Evolutionary conservation across 2,888 invertebrate species (phyloP).

Genomic region (Augochlorella aurata): DNA sequence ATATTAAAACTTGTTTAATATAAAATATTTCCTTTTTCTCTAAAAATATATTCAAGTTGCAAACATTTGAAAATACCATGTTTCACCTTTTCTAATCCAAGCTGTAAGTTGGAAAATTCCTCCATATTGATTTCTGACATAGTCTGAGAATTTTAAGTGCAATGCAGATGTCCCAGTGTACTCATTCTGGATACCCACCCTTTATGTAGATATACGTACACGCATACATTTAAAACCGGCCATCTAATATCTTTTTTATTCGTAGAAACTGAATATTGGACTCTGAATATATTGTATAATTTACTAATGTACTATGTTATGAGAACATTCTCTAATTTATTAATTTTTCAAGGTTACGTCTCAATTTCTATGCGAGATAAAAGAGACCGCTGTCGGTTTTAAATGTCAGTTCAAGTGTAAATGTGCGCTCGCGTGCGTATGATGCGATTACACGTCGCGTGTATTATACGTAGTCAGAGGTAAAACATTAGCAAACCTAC

Average conservation of each 20-base stretch:
- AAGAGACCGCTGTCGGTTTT: not conserved
- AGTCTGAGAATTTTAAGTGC: not conserved
- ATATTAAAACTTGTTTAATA: not conserved
- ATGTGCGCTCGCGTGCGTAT: constrained; percentile 2
- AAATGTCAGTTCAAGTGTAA: not conserved
- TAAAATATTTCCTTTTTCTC: no score
- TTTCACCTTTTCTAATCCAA: not conserved
- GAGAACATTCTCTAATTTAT: not conserved
- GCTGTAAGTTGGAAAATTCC: not conserved
- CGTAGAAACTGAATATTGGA: not conserved
- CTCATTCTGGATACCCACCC: constrained; percentile 26
- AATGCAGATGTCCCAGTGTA: not conserved
- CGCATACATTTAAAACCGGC: constrained; percentile 9
- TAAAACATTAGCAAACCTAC: constrained; percentile 57
- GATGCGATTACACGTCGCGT: constrained; percentile 6
- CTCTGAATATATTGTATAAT: not conserved
- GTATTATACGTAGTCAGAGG: constrained; percentile 51
- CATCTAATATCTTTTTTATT: not conserved
- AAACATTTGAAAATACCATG: not conserved
- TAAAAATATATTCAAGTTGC: no score
- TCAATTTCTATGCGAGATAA: not conserved
- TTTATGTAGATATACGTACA: constrained; percentile 5
- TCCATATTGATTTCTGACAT: not conserved
- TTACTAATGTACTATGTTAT: not conserved
- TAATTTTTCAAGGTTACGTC: not conserved